A percentile compares a stretch with the other conserved stretches of the same genome.
Evolutionary conservation across 2,113 vertebrate genomes (phyloP).

Genomic region (Climacteris rufus): DNA sequence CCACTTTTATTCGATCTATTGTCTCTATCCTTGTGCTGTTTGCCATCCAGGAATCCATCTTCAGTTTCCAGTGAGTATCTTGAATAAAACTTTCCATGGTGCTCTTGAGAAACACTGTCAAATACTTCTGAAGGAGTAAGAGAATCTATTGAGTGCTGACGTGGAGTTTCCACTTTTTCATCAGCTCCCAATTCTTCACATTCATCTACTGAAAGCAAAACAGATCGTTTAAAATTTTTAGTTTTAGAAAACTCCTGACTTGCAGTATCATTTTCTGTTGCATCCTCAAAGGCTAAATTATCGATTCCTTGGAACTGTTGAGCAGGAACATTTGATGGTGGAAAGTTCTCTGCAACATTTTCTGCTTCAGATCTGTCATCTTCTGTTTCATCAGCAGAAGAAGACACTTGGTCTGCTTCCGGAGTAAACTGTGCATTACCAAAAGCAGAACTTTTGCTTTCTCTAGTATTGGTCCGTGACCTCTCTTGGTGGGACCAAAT

Average conservation of each 20-base stretch:
- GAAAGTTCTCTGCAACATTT: constrained; percentile 67
- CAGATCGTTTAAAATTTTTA: constrained; percentile 87
- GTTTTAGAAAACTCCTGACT: constrained; percentile 73
- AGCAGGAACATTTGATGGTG: constrained; percentile 63
- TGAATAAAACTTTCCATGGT: constrained; percentile 47
- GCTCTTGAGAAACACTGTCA: constrained; percentile 71
- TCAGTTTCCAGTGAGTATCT: constrained; percentile 46
- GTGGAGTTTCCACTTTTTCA: constrained; percentile 78
- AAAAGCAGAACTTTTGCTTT: constrained; percentile 56
- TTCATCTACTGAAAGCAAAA: constrained; percentile 95
- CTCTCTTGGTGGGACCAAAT: constrained; percentile 80
- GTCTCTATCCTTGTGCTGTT: constrained; percentile 20
- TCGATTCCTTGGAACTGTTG: constrained; percentile 90
- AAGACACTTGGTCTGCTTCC: constrained; percentile 84
- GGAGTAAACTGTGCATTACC: constrained; percentile 65
- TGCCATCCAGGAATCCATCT: constrained; percentile 37
- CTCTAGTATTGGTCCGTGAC: constrained; percentile 49
- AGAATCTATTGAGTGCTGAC: constrained; percentile 55
- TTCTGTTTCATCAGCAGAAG: constrained; percentile 91
- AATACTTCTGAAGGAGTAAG: constrained; percentile 86
- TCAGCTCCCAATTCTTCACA: constrained; percentile 95
- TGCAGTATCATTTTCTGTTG: constrained; percentile 79
- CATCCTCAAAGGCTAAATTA: constrained; percentile 94
- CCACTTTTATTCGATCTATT: neutral
- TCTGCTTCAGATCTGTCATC: constrained; percentile 91